Percentiles rank a stretch among this genome's conserved stretches.
Evolutionary conservation across 2,888 invertebrate species (phyloP).

Genomic region (Arrhopalites spinosus): DNA sequence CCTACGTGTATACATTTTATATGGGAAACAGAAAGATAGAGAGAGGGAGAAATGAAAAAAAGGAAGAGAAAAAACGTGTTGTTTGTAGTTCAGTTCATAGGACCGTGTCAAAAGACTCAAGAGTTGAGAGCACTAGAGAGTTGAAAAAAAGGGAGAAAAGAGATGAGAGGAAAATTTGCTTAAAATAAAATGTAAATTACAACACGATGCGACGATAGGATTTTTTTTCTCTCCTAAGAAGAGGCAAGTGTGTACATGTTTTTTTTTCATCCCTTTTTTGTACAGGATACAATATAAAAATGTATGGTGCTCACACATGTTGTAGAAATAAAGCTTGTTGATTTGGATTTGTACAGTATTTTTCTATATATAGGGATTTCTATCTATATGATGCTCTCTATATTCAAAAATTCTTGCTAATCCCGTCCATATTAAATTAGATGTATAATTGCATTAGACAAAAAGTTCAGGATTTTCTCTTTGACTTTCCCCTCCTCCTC

Average conservation of each 20-base stretch:
- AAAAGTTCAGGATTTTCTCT: constrained; percentile 6
- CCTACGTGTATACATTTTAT: too few relatives aligned
- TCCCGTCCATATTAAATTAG: constrained; percentile 3
- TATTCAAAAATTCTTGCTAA: too few relatives aligned
- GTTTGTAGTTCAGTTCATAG: background rate
- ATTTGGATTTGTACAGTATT: too few relatives aligned
- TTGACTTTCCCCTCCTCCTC: background rate
- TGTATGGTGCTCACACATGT: background rate
- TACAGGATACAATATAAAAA: too few relatives aligned
- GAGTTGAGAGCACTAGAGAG: background rate
- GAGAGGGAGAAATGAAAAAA: background rate
- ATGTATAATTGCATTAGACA: constrained; percentile 6
- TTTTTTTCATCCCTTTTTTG: background rate
- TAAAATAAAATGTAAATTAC: constrained; percentile 17
- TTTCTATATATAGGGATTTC: too few relatives aligned
- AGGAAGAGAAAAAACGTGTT: background rate
- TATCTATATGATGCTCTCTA: too few relatives aligned
- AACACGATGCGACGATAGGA: background rate
- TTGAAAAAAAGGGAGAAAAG: background rate
- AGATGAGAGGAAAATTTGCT: constrained; percentile 16
- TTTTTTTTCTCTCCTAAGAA: background rate
- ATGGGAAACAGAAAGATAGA: background rate
- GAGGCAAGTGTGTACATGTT: background rate
- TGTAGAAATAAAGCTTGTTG: background rate
- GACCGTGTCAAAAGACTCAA: constrained; percentile 3